These are phyloP conservation scores for Tortrix viridana DNA, from an alignment of 2,888 invertebrate species.

Conservation along the genomic window DNA sequence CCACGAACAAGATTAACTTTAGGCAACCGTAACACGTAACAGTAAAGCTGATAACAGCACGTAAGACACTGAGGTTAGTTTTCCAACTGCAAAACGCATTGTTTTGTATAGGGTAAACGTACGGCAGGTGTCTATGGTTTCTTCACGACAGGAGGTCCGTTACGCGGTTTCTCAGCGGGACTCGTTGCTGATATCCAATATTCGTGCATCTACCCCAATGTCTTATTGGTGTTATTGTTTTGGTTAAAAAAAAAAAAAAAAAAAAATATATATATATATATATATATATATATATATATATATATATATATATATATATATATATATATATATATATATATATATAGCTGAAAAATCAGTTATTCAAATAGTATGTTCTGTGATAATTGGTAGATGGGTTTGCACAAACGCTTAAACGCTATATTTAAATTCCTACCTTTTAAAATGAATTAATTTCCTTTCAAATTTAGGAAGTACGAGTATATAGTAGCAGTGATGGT, in stretches of 20 bases:
- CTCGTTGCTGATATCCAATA: slow-evolving; percentile 55
- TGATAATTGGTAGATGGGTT: no score
- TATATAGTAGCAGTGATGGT: no score
- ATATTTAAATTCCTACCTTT: no score
- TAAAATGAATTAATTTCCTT: no score
- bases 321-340: no score
- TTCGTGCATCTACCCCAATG: slow-evolving; percentile 50
- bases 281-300: no score
- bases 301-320: no score
- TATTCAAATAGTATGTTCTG: no score
- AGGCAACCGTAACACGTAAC: slow-evolving; percentile 18
- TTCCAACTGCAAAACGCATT: not conserved
- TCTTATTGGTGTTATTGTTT: slow-evolving; percentile 17
- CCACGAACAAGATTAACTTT: not conserved
- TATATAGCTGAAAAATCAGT: no score
- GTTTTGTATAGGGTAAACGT: slow-evolving; percentile 55
- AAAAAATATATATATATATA: no score
- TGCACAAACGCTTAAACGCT: no score
- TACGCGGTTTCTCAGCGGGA: slow-evolving; percentile 51
- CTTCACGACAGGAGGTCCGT: slow-evolving; percentile 77
- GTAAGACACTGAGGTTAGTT: not conserved
- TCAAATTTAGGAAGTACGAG: no score
- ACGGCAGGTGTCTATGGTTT: slow-evolving; percentile 63
- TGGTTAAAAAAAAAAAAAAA: not conserved
- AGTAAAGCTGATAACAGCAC: slow-evolving; percentile 44